Percentiles rank a stretch among this genome's conserved stretches.
Evolutionary conservation across 2,113 vertebrate species (phyloP).

Genomic region (Tautogolabrus adspersus): DNA sequence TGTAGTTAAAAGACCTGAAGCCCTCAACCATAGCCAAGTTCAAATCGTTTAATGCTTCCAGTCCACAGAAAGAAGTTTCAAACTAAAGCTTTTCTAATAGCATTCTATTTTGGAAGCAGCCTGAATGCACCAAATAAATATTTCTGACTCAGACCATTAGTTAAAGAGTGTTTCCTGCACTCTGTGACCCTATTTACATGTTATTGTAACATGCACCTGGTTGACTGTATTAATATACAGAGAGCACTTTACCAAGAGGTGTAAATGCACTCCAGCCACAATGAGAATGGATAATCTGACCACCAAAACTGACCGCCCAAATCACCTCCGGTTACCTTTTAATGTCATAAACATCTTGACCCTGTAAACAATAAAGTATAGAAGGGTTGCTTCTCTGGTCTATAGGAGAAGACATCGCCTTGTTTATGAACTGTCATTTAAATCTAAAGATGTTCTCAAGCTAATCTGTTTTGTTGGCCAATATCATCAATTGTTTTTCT

Average conservation of each 20-base stretch:
- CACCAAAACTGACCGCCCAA: background rate
- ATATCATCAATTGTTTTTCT: too few relatives aligned
- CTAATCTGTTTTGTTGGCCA: too few relatives aligned
- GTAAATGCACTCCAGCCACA: slow-evolving; percentile 26
- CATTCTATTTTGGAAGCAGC: background rate
- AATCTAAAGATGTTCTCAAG: too few relatives aligned
- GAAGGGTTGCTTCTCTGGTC: background rate
- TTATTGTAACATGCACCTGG: too few relatives aligned
- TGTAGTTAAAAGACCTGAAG: background rate
- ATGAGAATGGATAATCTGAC: background rate
- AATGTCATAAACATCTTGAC: background rate
- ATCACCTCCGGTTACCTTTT: background rate
- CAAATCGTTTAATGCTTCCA: background rate
- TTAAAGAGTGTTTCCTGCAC: background rate
- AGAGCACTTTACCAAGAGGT: slow-evolving; percentile 29
- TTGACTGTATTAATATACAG: slow-evolving; percentile 1
- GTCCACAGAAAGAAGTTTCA: background rate
- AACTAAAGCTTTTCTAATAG: background rate
- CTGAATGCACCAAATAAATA: background rate
- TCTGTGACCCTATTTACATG: slow-evolving; percentile 2
- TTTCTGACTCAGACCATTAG: slow-evolving; percentile 6
- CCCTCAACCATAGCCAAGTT: background rate
- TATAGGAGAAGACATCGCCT: background rate
- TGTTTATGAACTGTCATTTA: too few relatives aligned
- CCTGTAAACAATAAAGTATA: background rate